Evolutionary conservation across 2,888 invertebrate species (phyloP).

Genomic region (Coelogynopora nodosa): DNA sequence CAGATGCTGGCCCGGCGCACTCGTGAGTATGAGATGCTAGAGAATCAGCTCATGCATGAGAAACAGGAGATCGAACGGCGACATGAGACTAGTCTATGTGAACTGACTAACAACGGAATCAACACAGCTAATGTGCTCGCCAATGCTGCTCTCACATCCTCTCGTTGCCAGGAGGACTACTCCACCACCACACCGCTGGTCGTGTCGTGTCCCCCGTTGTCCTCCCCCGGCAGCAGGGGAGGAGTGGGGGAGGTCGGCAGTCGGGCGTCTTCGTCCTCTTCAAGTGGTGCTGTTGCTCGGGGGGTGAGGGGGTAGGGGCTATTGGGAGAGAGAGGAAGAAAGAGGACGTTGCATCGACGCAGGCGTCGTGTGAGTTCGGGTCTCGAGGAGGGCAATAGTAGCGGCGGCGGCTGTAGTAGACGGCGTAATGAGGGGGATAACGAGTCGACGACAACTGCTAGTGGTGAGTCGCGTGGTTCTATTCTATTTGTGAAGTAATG

Average conservation of each 20-base stretch:
- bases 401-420: no score
- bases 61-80: background rate
- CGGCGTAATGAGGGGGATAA: background rate
- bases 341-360: background rate
- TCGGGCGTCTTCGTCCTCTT: no score
- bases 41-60: background rate
- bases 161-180: no score
- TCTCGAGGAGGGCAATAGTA: background rate
- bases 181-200: background rate
- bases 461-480: background rate
- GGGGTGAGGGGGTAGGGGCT: background rate
- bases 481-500: no score
- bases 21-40: background rate
- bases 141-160: background rate
- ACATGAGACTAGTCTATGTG: background rate
- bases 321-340: background rate
- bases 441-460: constrained; percentile 31
- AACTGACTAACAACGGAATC: background rate
- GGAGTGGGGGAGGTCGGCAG: background rate
- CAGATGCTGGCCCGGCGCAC: constrained; percentile 15
- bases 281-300: background rate
- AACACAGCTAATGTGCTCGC: background rate
- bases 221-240: background rate
- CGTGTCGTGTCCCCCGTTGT: background rate
- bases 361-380: background rate